A percentile compares a stretch with the other conserved stretches of the same genome.
These are phyloP conservation scores for Caenorhabditis tropicalis DNA, from an alignment of 1,140 invertebrate genomes.

Conservation along the genomic window DNA sequence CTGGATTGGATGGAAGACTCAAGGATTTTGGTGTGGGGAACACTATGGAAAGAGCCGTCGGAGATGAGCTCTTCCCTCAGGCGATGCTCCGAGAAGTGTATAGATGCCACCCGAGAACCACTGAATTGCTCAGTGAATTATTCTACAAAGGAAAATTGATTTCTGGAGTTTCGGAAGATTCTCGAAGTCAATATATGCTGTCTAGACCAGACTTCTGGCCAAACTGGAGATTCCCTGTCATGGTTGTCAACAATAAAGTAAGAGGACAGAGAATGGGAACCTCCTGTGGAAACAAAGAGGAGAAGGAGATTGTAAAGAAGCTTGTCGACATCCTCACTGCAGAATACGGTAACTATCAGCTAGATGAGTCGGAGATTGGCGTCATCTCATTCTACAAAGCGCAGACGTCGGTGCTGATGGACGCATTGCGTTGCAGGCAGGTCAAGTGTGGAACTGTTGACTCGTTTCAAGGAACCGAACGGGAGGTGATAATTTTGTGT, in stretches of 20 bases:
- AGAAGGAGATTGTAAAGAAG: background rate
- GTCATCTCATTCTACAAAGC: background rate
- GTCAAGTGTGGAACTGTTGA: conserved; percentile 2
- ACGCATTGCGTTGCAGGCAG: background rate
- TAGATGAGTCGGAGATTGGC: background rate
- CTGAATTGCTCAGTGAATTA: background rate
- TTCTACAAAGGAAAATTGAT: background rate
- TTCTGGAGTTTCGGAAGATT: background rate
- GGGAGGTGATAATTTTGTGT: background rate
- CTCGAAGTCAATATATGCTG: background rate
- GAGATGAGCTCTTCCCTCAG: background rate
- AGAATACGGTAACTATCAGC: background rate
- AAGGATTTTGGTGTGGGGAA: background rate
- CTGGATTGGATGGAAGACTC: background rate
- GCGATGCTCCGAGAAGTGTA: background rate
- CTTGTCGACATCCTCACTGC: background rate
- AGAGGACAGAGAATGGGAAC: background rate
- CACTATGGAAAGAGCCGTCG: background rate
- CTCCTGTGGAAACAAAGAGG: background rate
- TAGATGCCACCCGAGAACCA: background rate
- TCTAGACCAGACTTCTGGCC: background rate
- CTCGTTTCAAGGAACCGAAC: background rate
- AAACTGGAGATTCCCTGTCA: background rate
- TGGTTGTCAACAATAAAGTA: background rate
- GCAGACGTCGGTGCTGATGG: background rate